phyloP scores from a whole-genome alignment of 2,888 invertebrate genomes.

The Lithosia quadra region DNA sequence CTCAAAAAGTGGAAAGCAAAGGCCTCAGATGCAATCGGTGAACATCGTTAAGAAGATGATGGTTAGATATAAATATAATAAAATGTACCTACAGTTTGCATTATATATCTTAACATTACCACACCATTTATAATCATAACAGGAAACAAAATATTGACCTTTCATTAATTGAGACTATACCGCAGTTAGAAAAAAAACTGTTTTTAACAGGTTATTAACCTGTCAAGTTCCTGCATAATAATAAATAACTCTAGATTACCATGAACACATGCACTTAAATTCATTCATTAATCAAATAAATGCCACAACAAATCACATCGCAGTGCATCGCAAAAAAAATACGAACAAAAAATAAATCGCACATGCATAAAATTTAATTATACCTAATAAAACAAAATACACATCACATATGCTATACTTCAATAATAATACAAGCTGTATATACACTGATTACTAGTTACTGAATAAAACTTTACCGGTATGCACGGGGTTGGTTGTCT shows the following conservation, averaged over 20 bases:
- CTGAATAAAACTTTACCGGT: conserved; percentile 56
- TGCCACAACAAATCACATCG: conserved; percentile 20
- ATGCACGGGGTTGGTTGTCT: conserved; percentile 30
- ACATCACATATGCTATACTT: background rate
- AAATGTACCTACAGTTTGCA: too few species aligned
- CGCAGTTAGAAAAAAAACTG: conserved; percentile 12
- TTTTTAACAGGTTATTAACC: conserved; percentile 36
- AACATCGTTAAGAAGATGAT: too few species aligned
- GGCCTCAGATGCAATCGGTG: too few species aligned
- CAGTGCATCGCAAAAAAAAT: conserved; percentile 16
- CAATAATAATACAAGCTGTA: conserved; percentile 22
- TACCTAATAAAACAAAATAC: conserved; percentile 4
- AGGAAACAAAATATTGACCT: conserved; percentile 14
- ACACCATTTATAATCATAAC: background rate
- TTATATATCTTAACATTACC: background rate
- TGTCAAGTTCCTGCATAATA: conserved; percentile 31
- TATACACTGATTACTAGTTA: conserved; percentile 26
- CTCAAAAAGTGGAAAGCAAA: too few species aligned
- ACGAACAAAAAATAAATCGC: conserved; percentile 32
- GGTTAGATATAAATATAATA: too few species aligned
- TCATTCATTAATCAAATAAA: conserved; percentile 25
- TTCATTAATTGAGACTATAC: conserved; percentile 2
- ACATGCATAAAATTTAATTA: conserved; percentile 20
- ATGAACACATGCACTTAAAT: conserved; percentile 31
- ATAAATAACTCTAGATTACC: conserved; percentile 25